phyloP scores from a whole-genome alignment of 2,888 invertebrate species.

The Yponomeuta evonymella region DNA sequence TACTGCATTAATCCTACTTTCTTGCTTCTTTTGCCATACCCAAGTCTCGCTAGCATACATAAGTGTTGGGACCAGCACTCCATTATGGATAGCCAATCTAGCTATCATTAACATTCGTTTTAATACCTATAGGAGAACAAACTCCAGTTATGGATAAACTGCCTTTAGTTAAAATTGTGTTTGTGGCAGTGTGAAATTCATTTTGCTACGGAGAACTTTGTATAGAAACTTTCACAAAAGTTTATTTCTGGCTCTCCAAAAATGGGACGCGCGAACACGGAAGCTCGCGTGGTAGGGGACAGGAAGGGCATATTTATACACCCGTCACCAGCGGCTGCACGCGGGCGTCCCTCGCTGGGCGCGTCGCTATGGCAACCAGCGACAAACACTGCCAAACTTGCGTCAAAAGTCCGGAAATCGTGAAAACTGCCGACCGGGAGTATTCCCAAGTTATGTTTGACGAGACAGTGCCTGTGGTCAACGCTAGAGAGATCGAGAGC shows the following conservation, averaged over 20 bases:
- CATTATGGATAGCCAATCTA: no score
- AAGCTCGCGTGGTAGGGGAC: background rate
- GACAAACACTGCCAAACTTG: conserved; percentile 69
- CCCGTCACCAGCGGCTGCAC: background rate
- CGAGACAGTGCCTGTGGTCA: conserved; percentile 75
- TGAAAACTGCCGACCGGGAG: conserved; percentile 21
- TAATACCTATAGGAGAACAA: no score
- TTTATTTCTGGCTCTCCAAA: background rate
- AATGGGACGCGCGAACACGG: background rate
- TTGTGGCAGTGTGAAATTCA: no score
- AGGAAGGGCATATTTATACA: background rate
- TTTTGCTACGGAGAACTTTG: no score
- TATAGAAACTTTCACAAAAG: background rate
- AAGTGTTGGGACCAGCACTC: no score
- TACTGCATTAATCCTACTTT: no score
- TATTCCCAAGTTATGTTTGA: conserved; percentile 70
- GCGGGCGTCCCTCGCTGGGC: conserved; percentile 6
- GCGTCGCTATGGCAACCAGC: conserved; percentile 61
- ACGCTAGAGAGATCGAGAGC: conserved; percentile 76
- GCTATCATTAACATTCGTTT: no score
- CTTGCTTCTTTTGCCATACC: no score
- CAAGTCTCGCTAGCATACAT: no score
- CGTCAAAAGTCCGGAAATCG: conserved; percentile 32
- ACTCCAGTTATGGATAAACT: no score
- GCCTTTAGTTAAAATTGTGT: no score